Base-by-base conservation (phyloP, 2,888 invertebrate genomes). In the Synergus itoensis region DNA sequence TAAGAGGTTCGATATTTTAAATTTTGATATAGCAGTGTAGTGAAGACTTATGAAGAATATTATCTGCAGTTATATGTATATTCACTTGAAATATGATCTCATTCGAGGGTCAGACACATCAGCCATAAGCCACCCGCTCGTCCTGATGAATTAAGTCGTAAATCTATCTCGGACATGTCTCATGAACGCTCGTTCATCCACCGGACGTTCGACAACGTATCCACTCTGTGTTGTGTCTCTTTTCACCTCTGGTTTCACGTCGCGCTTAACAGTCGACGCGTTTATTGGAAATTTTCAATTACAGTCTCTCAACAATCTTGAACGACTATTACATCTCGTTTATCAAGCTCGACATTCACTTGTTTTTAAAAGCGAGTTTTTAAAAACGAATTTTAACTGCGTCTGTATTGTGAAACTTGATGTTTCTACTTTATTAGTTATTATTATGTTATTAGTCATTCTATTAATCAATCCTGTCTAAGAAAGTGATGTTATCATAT, bases 211-310 rank as follows among this genome's bases (percentile, higher is more conserved):
- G 73, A 73, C 53, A 45, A 73, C 36, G 16, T 73, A 73, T 53
- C 73, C 11, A n/a, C 3, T n/a, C 11, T 73, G 36, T 73, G 48
- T 73, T 53, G 36, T 36, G 16, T 40, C 21, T 8, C 21, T 73
- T 73, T n/a, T 4, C 36, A n/a, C 36, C 36, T 53, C 48, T 3
- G 16, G 36, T 21, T 21, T 16, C 9, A 60, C 57, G 12, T 53
- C 36, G 36, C 4, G 60, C 12, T 60, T 53, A 28, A 53, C 4
- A 73, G n/a, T 36, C n/a, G 53, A 53, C 36, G 48, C 73, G 36
- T 36, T 73, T 73, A 73, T 73, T 73, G 73, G 53, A 73, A 73
- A 73, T 53, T 73, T 73, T 73, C 53, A 73, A 73, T 73, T 73
- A n/a, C 36, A 36, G 73, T 11, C 36, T 9, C 48, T 36, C 40